Percentiles rank a stretch among this genome's conserved stretches.
Conservation (phyloP, 1,140 invertebrate genomes). For the Diplogasteroides magnus region DNA sequence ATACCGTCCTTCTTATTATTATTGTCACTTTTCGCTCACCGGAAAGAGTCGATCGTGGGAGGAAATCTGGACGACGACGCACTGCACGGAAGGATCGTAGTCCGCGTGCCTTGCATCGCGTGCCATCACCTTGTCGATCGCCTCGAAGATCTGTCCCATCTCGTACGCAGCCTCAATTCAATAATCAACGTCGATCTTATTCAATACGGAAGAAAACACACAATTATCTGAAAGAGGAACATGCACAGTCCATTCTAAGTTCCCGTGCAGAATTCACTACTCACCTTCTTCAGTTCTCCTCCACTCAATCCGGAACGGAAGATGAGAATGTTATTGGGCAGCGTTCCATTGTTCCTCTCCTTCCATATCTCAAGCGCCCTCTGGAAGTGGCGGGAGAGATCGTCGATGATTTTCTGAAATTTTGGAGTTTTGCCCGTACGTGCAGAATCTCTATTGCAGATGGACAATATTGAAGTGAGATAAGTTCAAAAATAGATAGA, state of each 20-base stretch:
- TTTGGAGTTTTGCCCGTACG: no score
- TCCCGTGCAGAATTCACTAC: neutral
- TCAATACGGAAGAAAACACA: no score
- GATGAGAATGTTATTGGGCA: neutral
- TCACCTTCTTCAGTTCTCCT: conserved; percentile 6
- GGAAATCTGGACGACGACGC: neutral
- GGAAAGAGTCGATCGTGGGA: neutral
- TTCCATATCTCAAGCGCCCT: neutral
- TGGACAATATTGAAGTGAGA: no score
- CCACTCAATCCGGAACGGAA: conserved; percentile 2
- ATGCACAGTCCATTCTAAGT: neutral
- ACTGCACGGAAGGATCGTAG: neutral
- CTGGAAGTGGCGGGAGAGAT: neutral
- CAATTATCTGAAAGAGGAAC: neutral
- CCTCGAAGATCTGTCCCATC: neutral
- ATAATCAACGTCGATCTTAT: no score
- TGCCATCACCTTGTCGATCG: neutral
- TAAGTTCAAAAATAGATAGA: no score
- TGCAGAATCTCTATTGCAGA: no score
- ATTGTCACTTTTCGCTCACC: no score
- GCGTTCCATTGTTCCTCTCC: neutral
- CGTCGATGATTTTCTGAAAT: neutral
- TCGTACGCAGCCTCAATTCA: neutral
- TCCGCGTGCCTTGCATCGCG: neutral
- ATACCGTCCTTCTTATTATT: no score